These are phyloP conservation scores for Drosophila demipolita DNA, from an alignment of 2,888 invertebrate species.

Conservation along the genomic window DNA sequence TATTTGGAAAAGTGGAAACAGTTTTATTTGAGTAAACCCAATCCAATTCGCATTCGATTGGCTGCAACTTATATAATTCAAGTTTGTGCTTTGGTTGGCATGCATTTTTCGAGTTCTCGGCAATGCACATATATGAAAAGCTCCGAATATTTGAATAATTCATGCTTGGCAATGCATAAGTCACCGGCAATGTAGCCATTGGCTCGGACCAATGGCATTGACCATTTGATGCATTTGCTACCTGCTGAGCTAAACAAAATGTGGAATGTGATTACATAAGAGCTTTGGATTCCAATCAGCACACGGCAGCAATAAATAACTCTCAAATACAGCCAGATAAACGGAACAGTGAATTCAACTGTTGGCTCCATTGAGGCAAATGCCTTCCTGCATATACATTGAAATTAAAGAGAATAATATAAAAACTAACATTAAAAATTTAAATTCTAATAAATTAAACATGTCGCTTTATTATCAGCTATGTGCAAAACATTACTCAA, in stretches of 20 bases:
- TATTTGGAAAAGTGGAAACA: constrained; percentile 19
- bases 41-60: constrained; percentile 46
- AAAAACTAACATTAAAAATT: too few species aligned
- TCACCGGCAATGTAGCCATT: constrained; percentile 51
- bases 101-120: constrained; percentile 45
- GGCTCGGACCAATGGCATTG: constrained; percentile 18
- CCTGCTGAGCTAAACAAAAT: constrained; percentile 52
- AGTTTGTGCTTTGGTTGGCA: constrained; percentile 54
- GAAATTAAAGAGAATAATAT: background rate
- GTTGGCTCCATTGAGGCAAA: constrained; percentile 7
- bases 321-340: constrained; percentile 17
- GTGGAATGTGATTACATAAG: constrained; percentile 50
- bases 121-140: constrained; percentile 28
- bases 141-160: constrained; percentile 75
- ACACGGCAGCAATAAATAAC: constrained; percentile 47
- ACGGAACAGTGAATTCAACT: constrained; percentile 6
- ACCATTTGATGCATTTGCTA: constrained; percentile 41
- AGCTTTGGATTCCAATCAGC: constrained; percentile 36
- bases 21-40: constrained; percentile 37
- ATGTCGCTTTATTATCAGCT: background rate
- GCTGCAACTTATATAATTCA: constrained; percentile 58
- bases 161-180: constrained; percentile 77
- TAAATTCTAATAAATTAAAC: background rate
- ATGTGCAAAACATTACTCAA: background rate
- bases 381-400: constrained; percentile 2